Evolutionary conservation across 2,888 invertebrate genomes (phyloP), one percentile per base, ranked within the genome.

Genomic region (Mesorhabditis spiculigera): DNA sequence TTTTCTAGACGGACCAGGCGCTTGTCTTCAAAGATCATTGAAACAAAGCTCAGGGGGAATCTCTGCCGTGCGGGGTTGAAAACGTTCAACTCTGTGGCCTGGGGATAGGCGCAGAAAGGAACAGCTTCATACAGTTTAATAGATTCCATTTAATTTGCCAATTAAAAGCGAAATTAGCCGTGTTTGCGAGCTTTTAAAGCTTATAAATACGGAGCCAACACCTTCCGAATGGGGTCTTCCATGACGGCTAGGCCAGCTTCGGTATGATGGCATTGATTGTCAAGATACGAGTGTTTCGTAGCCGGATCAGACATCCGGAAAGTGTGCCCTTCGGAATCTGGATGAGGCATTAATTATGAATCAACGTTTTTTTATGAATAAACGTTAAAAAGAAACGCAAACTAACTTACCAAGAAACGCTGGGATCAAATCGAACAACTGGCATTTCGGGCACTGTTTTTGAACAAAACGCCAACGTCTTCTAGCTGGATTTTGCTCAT

Each of bases 251-350:
- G n/a, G 58, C 58, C 58, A 50, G 58, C 58, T 13, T 50, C 58
- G n/a, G 58, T 50, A n/a, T 13, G n/a, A 50, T 50, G 58, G 58
- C 58, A 50, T 10, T 50, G 8, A n/a, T 50, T 50, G n/a, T 50
- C 58, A 50, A 50, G 8, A 50, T 13, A 50, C 8, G 58, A 50
- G 8, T n/a, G 8, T n/a, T 50, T 50, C n/a, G 58, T 50, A 10
- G n/a, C 8, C n/a, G 58, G 58, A 50, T 50, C 58, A 50, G n/a
- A 50, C 58, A n/a, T 50, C 8, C 58, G 58, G 58, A 50, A 50
- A 50, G 3, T 50, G 58, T n/a, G 8, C 2, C n/a, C n/a, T n/a
- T 50, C n/a, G 8, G 8, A 13, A 50, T 50, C 58, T 50, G 58
- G n/a, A 50, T 13, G 58, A 10, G 1, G 8, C n/a, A n/a, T 13